Evolutionary conservation across 2,797 vertebrate species (phyloP).

Genomic region (Enteromius mattozi): DNA sequence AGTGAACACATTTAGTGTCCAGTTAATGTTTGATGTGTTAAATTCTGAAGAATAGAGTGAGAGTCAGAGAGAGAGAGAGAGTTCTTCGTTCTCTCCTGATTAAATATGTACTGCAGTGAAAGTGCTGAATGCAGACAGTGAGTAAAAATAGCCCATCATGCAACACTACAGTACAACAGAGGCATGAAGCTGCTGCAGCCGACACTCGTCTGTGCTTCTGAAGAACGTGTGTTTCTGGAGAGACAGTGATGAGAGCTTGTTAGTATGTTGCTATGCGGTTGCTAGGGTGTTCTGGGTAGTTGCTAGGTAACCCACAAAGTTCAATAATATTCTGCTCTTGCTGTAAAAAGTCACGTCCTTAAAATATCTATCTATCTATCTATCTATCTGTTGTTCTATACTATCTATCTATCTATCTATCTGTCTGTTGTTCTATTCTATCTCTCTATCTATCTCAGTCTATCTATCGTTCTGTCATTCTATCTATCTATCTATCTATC

Average conservation of each 20-base stretch:
- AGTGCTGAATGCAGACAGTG: conserved; percentile 30
- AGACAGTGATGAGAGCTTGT: not conserved
- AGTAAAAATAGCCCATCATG: conserved; percentile 25
- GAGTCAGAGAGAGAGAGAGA: not conserved
- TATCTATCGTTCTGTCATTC: no score
- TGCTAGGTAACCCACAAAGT: no score
- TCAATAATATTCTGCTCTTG: not conserved
- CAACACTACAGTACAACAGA: not conserved
- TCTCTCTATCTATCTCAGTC: no score
- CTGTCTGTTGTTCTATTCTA: no score
- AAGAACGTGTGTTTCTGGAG: not conserved
- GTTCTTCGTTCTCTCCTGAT: conserved; percentile 20
- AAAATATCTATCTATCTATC: not conserved
- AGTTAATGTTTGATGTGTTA: conserved; percentile 30
- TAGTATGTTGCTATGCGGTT: not conserved
- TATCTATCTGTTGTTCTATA: not conserved
- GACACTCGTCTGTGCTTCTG: not conserved
- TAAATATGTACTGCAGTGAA: conserved; percentile 36
- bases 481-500: no score
- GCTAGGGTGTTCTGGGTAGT: not conserved
- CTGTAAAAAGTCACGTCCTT: not conserved
- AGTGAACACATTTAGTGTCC: conserved; percentile 21
- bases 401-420: no score
- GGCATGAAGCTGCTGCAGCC: not conserved
- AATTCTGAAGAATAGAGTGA: conserved; percentile 26